Conservation (phyloP, 1,140 invertebrate species). For the Drosophila repleta region DNA sequence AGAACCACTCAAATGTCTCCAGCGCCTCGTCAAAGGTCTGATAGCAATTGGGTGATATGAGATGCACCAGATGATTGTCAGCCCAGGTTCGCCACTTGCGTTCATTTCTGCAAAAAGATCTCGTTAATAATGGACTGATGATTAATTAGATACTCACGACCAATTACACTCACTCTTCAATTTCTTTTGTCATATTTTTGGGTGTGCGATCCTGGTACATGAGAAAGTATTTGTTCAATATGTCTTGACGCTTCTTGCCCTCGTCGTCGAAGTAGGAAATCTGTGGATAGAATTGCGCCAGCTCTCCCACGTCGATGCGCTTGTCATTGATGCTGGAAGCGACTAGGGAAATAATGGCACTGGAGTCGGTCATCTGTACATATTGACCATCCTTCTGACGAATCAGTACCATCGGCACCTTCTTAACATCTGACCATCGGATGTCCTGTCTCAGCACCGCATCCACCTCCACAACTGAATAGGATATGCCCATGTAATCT, state of each 20-base stretch:
- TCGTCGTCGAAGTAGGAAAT: slow-evolving; percentile 89
- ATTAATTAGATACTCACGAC: slow-evolving; percentile 82
- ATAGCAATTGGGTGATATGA: slow-evolving; percentile 98
- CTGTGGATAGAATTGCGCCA: slow-evolving; percentile 93
- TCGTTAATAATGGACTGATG: background rate
- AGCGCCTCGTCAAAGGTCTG: slow-evolving; percentile 92
- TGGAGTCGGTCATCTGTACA: slow-evolving; percentile 96
- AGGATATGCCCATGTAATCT: slow-evolving; percentile 97
- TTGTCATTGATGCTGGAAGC: slow-evolving; percentile 90
- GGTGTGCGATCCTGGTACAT: slow-evolving; percentile 90
- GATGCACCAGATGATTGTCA: slow-evolving; percentile 95
- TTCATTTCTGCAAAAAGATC: slow-evolving; percentile 89
- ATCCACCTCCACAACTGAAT: slow-evolving; percentile 97
- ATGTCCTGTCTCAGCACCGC: slow-evolving; percentile 93
- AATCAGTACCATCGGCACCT: slow-evolving; percentile 96
- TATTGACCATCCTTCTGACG: slow-evolving; percentile 90
- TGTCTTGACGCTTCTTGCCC: slow-evolving; percentile 89
- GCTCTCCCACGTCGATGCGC: slow-evolving; percentile 87
- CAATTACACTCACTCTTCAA: slow-evolving; percentile 89
- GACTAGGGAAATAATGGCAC: slow-evolving; percentile 96
- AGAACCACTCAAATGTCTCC: slow-evolving; percentile 96
- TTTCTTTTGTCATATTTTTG: slow-evolving; percentile 85
- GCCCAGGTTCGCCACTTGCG: slow-evolving; percentile 98
- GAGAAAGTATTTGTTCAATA: slow-evolving; percentile 97
- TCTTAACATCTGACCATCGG: slow-evolving; percentile 97